Evolutionary conservation across 2,888 invertebrate species (phyloP).

Genomic region (Xanthorhoe designata): DNA sequence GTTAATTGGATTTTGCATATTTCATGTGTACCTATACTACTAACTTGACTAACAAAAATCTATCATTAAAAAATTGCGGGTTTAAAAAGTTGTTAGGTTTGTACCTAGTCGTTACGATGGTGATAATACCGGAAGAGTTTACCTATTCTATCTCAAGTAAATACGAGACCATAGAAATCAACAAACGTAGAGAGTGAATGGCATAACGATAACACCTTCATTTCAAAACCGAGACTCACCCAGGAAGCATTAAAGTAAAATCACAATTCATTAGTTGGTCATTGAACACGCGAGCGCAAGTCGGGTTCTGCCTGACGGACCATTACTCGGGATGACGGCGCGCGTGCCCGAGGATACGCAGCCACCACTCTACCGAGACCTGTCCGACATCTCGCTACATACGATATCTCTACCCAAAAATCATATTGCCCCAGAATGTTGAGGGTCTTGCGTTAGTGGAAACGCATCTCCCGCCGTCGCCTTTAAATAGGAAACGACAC

Average conservation of each 20-base stretch:
- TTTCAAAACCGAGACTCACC: conserved; percentile 67
- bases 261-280: conserved; percentile 79
- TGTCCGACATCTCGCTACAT: conserved; percentile 50
- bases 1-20: no score
- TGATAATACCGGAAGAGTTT: conserved; percentile 26
- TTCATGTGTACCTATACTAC: no score
- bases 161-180: conserved; percentile 25
- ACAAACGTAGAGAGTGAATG: conserved; percentile 45
- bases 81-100: no score
- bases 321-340: conserved; percentile 83
- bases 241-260: conserved; percentile 73
- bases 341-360: conserved; percentile 72
- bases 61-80: no score
- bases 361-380: conserved; percentile 51
- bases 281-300: conserved; percentile 70
- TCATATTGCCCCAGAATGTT: conserved; percentile 54
- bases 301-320: conserved; percentile 67
- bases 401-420: conserved; percentile 43
- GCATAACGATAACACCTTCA: conserved; percentile 58
- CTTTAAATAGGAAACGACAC: conserved; percentile 86
- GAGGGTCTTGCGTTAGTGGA: conserved; percentile 71
- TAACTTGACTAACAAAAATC: no score
- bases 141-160: conserved; percentile 13
- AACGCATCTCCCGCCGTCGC: conserved; percentile 76
- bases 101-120: background rate